Percentiles rank a stretch among this genome's conserved stretches.
Conservation (phyloP, 2,797 vertebrate genomes). For the Gobio occitaniae region DNA sequence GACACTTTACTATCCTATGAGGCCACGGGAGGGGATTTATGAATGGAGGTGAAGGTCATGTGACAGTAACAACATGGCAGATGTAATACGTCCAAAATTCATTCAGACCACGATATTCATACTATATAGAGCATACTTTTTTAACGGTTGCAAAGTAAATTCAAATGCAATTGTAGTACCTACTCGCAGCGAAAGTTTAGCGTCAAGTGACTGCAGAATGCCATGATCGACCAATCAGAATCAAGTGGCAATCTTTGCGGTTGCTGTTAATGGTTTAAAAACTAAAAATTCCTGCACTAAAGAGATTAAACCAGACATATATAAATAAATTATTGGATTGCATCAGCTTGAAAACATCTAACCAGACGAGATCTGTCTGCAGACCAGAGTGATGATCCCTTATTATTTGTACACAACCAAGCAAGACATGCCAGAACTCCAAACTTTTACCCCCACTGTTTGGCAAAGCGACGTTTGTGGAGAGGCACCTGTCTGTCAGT, state of each 20-base stretch:
- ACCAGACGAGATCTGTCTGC: neutral
- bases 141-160: neutral
- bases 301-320: neutral
- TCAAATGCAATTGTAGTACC: neutral
- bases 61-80: neutral
- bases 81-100: neutral
- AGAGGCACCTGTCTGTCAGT: conserved; percentile 48
- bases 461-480: conserved; percentile 26
- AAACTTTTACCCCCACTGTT: conserved; percentile 27
- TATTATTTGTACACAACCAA: conserved; percentile 29
- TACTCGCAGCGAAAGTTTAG: neutral
- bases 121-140: neutral
- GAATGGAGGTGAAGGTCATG: neutral
- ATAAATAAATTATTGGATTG: neutral
- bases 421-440: conserved; percentile 19
- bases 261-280: neutral
- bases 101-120: neutral
- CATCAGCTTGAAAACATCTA: neutral
- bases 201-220: neutral
- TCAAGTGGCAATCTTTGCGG: neutral
- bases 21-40: neutral
- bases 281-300: neutral
- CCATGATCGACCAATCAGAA: neutral
- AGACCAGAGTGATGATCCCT: neutral
- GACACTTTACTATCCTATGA: neutral